Evolutionary conservation across 1,140 invertebrate genomes (phyloP), one percentile per base, ranked within the genome.

Genomic region (Capitella teleta): DNA sequence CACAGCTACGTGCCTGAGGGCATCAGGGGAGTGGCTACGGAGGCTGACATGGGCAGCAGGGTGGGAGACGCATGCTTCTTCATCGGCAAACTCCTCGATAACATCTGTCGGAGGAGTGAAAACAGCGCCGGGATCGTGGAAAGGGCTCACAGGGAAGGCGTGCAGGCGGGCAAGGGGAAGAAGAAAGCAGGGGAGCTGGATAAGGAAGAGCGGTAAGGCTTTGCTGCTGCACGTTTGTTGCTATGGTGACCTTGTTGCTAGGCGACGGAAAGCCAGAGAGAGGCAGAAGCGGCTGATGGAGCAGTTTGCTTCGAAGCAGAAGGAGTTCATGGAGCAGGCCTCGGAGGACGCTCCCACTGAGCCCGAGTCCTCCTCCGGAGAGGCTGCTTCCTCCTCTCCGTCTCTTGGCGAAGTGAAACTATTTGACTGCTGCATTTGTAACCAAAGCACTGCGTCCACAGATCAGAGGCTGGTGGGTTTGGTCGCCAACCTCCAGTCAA

Each of bases 341-440:
- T 85, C 82, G 81, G 81, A 18, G 80, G 70, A 79, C 73, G 47
- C 80, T n/a, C n/a, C n/a, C 32, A 34, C n/a, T 34, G 32, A 34
- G 32, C n/a, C 32, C 10, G 10, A 16, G 47, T 8, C 8, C 8
- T 8, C 47, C 8, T 49, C 48, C 14, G 21, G 21, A 8, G 32
- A 3, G 5, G 32, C 24, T 14, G n/a, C 28, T n/a, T n/a, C n/a
- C n/a, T n/a, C n/a, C n/a, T n/a, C n/a, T 26, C 10, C 24, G 4
- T 43, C 42, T n/a, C n/a, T n/a, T n/a, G n/a, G n/a, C n/a, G n/a
- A n/a, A 19, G 59, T 61, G 23, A 52, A 62, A 28, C 85, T 88
- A 68, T 95, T 92, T 68, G 86, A 94, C 67, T 97, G 93, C 76
- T 89, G 92, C 42, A 96, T 96, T 61, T 97, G 92, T 71, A 88